Evolutionary conservation across 2,113 vertebrate species (phyloP), one percentile per base, ranked within the genome.

Genomic region (Butorides virescens): DNA sequence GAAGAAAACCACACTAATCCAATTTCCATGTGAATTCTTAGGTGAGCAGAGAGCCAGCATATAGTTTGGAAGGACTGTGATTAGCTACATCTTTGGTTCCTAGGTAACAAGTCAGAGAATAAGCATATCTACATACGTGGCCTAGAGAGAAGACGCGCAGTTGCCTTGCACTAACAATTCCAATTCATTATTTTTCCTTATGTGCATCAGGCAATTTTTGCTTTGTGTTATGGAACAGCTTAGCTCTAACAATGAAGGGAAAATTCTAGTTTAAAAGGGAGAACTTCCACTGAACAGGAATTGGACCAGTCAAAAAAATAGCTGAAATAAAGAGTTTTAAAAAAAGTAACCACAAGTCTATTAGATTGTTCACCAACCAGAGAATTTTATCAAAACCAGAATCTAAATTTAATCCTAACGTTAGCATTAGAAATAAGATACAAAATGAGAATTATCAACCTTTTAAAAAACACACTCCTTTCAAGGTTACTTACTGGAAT

Each of bases 401-500:
- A 85, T 22, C 19, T 49, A 79, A 59, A 87, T 47, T 50, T 75
- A 90, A 85, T 32, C 30, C 39, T 65, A 78, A n/a, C 5, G 72
- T 71, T 29, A 79, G 13, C 25, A 75, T 37, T 68, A 75, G 29
- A 56, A 72, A 56, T 44, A 32, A 75, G 13, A 91, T 15, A 87
- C 1, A 73, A 87, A 84, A 37, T 36, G 2, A 77, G 17, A 81
- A 63, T 13, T 88, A 56, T 2, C 42, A 72, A n/a, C 14, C 19
- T 39, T 85, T 80, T 39, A 16, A 77, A 72, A 61, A 59, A 9
- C 3, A 20, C 3, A 14, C 8, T 27, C 15, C 37, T 66, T 93
- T 68, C 39, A 59, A 88, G 71, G 49, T 92, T 86, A 98, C 98
- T 98, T 98, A 98, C 98, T 68, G 97, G 97, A 96, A 98, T 96